These are phyloP conservation scores for Oncorhynchus nerka DNA, from an alignment of 2,113 vertebrate genomes.

Conservation along the genomic window DNA sequence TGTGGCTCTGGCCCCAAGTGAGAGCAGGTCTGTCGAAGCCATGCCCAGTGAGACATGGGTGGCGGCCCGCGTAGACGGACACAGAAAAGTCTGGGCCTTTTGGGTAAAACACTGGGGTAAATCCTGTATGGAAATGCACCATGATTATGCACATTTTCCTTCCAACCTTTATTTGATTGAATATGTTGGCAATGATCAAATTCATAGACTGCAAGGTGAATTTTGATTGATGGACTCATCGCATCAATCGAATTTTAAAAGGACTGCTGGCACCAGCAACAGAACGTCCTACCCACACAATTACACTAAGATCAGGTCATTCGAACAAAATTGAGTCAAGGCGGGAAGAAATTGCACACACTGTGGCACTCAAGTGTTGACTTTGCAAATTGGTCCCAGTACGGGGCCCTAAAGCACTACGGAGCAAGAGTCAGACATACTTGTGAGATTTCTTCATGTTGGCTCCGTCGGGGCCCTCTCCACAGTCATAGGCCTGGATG, in stretches of 20 bases:
- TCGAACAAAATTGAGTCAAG: background rate
- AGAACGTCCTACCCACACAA: background rate
- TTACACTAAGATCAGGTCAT: background rate
- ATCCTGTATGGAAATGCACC: too few species aligned
- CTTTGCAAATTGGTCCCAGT: background rate
- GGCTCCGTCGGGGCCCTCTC: conserved; percentile 87
- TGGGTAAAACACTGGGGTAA: too few species aligned
- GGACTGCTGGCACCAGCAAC: background rate
- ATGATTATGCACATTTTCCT: too few species aligned
- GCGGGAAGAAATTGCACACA: background rate
- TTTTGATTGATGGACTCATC: background rate
- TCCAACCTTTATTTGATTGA: too few species aligned
- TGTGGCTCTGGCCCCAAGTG: too few species aligned
- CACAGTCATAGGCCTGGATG: conserved; percentile 97
- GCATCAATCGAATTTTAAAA: background rate
- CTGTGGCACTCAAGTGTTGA: background rate
- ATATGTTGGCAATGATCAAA: background rate
- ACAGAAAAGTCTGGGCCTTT: too few species aligned
- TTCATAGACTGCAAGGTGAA: background rate
- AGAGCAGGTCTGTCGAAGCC: too few species aligned
- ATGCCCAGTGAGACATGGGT: too few species aligned
- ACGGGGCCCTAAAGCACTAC: background rate
- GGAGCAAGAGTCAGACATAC: conserved; percentile 72
- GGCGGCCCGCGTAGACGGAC: too few species aligned
- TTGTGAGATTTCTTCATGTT: conserved; percentile 96